A percentile compares a stretch with the other conserved stretches of the same genome.
phyloP scores from a whole-genome alignment of 2,113 vertebrate species.

The Pardalotus punctatus region DNA sequence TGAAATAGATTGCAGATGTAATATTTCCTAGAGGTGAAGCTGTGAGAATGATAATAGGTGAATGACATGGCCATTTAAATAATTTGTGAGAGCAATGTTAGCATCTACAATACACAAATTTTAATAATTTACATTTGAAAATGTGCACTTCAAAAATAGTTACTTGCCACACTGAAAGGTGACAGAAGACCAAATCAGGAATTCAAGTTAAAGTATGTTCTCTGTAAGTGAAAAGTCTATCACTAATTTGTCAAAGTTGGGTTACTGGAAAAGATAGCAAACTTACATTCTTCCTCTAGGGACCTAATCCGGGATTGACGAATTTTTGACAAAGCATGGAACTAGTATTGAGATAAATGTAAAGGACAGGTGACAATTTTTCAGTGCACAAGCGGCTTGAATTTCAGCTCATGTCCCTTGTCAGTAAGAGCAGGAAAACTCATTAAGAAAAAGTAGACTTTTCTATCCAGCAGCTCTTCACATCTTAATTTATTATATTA shows the following conservation, averaged over 20 bases:
- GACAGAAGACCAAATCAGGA: background rate
- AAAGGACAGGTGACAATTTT: background rate
- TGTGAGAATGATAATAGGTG: background rate
- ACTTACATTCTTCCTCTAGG: background rate
- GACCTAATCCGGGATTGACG: background rate
- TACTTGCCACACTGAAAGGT: background rate
- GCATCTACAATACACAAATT: background rate
- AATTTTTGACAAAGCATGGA: background rate
- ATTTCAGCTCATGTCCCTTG: background rate
- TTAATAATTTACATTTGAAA: background rate
- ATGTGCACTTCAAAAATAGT: background rate
- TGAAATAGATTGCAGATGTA: background rate
- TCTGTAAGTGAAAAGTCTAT: background rate
- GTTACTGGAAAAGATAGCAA: background rate
- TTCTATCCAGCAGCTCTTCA: background rate
- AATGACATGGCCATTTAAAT: background rate
- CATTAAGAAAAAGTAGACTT: background rate
- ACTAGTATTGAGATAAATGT: background rate
- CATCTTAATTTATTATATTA: background rate
- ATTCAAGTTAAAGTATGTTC: background rate
- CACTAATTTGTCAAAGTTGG: background rate
- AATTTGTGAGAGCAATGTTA: background rate
- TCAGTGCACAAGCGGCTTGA: background rate
- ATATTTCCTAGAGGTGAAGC: background rate
- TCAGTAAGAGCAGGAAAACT: background rate